Evolutionary conservation across 2,797 vertebrate genomes (phyloP), one percentile per base, ranked within the genome.

Genomic region (Thunnus albacares): DNA sequence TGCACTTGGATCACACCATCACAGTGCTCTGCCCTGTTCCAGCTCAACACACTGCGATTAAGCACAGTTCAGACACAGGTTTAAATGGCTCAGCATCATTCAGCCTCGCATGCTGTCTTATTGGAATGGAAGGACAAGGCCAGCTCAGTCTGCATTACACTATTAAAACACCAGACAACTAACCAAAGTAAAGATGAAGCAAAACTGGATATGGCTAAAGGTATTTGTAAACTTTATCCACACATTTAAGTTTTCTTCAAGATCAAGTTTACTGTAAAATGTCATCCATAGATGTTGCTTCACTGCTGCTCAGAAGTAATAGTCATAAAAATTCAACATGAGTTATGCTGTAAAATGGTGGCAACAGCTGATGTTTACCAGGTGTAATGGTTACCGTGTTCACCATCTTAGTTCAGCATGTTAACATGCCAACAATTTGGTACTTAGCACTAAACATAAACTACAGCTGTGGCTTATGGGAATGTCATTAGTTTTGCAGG

Each of bases 1-100:
- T 86, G 73, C 71, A 61, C 85, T 67, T 77, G 82, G 73, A 75
- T 89, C 72, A 70, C 64, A 83, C 33, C 76, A 72, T 60, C 65
- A 76, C 66, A 64, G 82, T 51, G 56, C 22, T 20, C 52, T 26
- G 62, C 81, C 80, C 76, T 71, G 74, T 74, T 84, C 74, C 10
- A 7, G 66, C 79, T 86, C 83, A 76, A 67, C 38, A n/a, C 75
- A 72, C 72, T 18, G 3, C 35, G 17, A 62, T 62, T 75, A 69
- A 77, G 67, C 73, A 83, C 80, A 76, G 78, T 72, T 85, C 74
- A 62, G 64, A 15, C 1, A 49, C 60, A 55, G 49, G 66, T 82
- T 81, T 86, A 70, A 80, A 68, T 8, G 45, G 60, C 69, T 67
- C 66, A 53, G 79, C 67, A 35, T 61, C 64, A 59, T 76, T 87